Conservation (phyloP, 2,888 invertebrate species). For the Disparrhopalites patrizii region DNA sequence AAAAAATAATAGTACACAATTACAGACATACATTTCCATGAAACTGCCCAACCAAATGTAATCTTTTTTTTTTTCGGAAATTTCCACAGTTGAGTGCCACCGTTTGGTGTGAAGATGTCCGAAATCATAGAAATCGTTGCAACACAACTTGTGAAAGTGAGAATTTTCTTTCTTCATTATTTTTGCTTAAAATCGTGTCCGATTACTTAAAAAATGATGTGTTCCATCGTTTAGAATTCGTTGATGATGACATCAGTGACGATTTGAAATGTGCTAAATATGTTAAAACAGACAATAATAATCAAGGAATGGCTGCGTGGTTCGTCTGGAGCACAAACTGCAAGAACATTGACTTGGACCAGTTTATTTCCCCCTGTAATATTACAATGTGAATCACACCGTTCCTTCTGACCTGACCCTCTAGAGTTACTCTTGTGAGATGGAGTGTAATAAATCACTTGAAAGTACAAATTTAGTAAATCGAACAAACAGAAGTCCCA, state of each 20-base stretch:
- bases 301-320: neutral
- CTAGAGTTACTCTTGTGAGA: too few relatives aligned
- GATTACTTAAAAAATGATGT: neutral
- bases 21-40: too few relatives aligned
- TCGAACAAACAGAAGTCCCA: too few relatives aligned
- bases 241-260: neutral
- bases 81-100: neutral
- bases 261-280: slow-evolving; percentile 4
- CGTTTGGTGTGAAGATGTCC: neutral
- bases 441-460: too few relatives aligned
- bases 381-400: too few relatives aligned
- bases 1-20: neutral
- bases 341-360: neutral
- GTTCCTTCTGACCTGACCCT: too few relatives aligned
- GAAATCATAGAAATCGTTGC: neutral
- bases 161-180: neutral
- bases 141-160: neutral
- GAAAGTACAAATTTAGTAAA: too few relatives aligned
- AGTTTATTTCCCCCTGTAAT: neutral
- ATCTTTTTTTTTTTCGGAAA: too few relatives aligned
- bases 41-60: too few relatives aligned
- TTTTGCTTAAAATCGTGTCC: neutral
- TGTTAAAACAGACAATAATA: neutral
- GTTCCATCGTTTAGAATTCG: neutral
- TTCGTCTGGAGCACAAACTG: neutral